phyloP scores from a whole-genome alignment of 2,797 vertebrate genomes.

The Vireo griseus region DNA sequence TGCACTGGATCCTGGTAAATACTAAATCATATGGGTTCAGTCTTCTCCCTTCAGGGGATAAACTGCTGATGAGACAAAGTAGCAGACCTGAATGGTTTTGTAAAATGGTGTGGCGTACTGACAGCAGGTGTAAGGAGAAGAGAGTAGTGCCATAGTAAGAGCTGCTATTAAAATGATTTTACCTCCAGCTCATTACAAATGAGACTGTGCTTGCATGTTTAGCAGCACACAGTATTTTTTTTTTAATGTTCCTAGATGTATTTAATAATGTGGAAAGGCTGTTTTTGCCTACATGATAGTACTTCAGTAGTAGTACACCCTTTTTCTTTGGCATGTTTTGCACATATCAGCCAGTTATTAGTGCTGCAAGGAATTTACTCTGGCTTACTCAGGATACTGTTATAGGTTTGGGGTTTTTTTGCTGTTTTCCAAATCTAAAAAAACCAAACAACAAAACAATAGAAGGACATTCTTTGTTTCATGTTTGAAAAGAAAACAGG shows the following conservation, averaged over 20 bases:
- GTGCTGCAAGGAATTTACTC: neutral
- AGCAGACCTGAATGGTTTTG: neutral
- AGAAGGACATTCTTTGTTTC: neutral
- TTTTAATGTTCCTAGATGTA: neutral
- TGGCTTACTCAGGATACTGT: neutral
- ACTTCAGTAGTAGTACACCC: neutral
- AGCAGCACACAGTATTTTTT: neutral
- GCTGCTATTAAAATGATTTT: neutral
- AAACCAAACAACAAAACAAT: neutral
- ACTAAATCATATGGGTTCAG: neutral
- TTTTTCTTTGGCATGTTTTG: neutral
- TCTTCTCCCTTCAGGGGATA: neutral
- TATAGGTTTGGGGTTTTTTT: neutral
- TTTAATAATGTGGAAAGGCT: neutral
- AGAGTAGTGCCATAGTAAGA: neutral
- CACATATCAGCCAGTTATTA: neutral
- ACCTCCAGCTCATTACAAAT: neutral
- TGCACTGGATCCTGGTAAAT: neutral
- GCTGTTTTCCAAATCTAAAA: neutral
- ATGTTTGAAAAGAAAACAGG: neutral
- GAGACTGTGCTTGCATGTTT: neutral
- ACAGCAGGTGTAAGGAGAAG: neutral
- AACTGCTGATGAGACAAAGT: neutral
- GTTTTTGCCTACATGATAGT: neutral
- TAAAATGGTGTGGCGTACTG: neutral